Evolutionary conservation across 2,888 invertebrate genomes (phyloP).

Genomic region (Standfussiana lucernea): DNA sequence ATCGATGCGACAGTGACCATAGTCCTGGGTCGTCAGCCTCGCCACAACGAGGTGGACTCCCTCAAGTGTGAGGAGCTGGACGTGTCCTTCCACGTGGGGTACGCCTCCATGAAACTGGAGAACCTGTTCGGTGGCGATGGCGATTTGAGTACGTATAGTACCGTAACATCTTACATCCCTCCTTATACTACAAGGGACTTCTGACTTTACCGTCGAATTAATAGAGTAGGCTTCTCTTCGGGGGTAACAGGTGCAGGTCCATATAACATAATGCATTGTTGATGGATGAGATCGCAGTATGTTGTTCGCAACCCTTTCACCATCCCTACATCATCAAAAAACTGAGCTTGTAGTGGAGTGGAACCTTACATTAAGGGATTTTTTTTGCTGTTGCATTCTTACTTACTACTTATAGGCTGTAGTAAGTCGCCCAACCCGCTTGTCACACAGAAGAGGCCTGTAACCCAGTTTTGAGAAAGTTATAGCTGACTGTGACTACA

Average conservation of each 20-base stretch:
- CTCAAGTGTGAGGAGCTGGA: conserved; percentile 92
- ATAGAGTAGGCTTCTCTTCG: background rate
- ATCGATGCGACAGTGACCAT: conserved; percentile 92
- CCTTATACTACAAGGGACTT: background rate
- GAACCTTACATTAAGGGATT: too few species aligned
- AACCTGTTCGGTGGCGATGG: conserved; percentile 94
- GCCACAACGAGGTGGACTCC: conserved; percentile 87
- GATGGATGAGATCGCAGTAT: background rate
- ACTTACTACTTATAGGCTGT: too few species aligned
- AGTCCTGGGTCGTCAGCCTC: conserved; percentile 89
- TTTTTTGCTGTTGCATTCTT: too few species aligned
- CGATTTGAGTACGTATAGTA: conserved; percentile 89
- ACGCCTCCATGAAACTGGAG: conserved; percentile 92
- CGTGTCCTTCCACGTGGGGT: conserved; percentile 92
- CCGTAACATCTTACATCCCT: background rate
- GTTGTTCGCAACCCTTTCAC: background rate
- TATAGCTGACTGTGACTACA: too few species aligned
- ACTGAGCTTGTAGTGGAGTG: too few species aligned
- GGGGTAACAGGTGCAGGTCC: too few species aligned
- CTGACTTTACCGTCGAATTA: background rate
- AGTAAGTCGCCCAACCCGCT: too few species aligned
- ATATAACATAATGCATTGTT: background rate
- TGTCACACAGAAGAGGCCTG: too few species aligned
- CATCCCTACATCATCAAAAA: background rate
- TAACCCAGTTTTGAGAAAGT: too few species aligned